Conservation (phyloP, 2,113 vertebrate genomes). For the Malaclemys terrapin region DNA sequence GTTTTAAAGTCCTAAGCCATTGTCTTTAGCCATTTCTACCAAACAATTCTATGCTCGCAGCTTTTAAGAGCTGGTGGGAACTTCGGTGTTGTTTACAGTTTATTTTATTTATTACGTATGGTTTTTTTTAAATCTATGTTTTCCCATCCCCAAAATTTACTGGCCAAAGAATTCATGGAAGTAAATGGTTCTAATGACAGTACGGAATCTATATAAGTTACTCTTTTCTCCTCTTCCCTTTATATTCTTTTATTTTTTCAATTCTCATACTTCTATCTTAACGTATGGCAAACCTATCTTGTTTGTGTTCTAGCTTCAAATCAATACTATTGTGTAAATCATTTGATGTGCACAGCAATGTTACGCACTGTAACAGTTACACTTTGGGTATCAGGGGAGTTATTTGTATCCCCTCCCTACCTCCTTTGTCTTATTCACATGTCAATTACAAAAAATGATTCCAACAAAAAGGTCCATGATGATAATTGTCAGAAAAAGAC, state of each 20-base stretch:
- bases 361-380: constrained; percentile 32
- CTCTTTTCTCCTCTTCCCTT: neutral
- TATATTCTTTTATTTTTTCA: neutral
- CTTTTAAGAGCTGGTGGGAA: neutral
- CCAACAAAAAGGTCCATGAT: constrained; percentile 67
- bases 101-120: neutral
- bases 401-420: constrained; percentile 41
- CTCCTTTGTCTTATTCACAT: constrained; percentile 50
- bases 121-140: neutral
- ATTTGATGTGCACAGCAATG: constrained; percentile 17
- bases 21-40: constrained; percentile 23
- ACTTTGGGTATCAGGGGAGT: constrained; percentile 60
- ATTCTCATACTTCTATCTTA: neutral
- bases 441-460: constrained; percentile 71
- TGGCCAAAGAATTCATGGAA: neutral
- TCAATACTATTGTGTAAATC: constrained; percentile 15
- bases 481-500: constrained; percentile 74
- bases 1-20: constrained; percentile 25
- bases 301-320: neutral
- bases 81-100: neutral
- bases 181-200: neutral
- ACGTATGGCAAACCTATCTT: neutral
- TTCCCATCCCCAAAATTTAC: neutral
- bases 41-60: neutral
- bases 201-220: neutral